These are phyloP conservation scores for Dione vanillae DNA, from an alignment of 2,888 invertebrate genomes.

Conservation along the genomic window DNA sequence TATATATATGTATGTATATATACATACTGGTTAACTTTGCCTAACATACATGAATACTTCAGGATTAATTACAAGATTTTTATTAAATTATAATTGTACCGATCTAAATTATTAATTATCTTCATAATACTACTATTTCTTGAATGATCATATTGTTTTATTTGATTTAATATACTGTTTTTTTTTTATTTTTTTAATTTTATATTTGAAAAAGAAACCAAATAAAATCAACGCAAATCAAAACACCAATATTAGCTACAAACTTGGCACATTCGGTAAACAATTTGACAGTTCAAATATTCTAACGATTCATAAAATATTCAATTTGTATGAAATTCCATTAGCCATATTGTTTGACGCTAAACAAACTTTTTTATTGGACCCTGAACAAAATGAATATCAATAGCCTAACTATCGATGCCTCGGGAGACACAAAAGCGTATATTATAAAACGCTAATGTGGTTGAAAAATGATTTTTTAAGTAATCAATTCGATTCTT, in stretches of 20 bases:
- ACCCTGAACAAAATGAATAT: conserved; percentile 14
- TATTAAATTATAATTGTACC: too few species aligned
- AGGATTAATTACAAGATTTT: too few species aligned
- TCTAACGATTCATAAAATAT: conserved; percentile 17
- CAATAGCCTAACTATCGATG: conserved; percentile 11
- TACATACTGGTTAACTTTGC: too few species aligned
- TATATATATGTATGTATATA: too few species aligned
- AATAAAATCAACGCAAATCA: too few species aligned
- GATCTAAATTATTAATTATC: too few species aligned
- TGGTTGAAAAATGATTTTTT: not conserved
- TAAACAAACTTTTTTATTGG: conserved; percentile 29
- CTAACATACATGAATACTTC: too few species aligned
- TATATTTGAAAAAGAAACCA: too few species aligned
- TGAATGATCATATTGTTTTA: too few species aligned
- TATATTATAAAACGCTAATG: conserved; percentile 1
- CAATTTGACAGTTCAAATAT: conserved; percentile 15
- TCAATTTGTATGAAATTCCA: conserved; percentile 24
- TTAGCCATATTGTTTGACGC: conserved; percentile 29
- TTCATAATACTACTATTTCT: too few species aligned
- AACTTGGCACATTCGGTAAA: not conserved
- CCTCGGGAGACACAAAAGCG: conserved; percentile 9
- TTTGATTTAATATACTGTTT: too few species aligned
- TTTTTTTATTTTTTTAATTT: too few species aligned
- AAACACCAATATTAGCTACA: not conserved
- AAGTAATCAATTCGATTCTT: not conserved